A percentile compares a stretch with the other conserved stretches of the same genome.
These are phyloP conservation scores for Stomorhina lunata DNA, from an alignment of 2,888 invertebrate species.

Conservation along the genomic window DNA sequence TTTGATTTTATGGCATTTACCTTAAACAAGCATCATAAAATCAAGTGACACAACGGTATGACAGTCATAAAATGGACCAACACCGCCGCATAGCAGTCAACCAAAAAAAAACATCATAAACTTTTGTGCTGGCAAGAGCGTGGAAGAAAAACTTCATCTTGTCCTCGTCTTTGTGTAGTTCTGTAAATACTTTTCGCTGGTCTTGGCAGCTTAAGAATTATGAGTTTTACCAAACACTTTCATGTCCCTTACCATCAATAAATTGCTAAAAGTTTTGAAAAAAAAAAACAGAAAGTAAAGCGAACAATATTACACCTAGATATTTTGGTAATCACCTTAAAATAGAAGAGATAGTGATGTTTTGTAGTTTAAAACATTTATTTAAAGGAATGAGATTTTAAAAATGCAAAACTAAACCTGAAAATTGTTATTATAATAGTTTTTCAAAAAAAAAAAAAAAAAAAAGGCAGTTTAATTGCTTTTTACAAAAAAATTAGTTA, in stretches of 20 bases:
- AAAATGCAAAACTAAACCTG: no score
- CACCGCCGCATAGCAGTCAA: constrained; percentile 10
- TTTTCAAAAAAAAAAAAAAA: no score
- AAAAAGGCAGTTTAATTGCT: no score
- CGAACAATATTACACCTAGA: constrained; percentile 53
- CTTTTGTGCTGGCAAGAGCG: background rate
- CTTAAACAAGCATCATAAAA: constrained; percentile 73
- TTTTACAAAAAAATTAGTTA: no score
- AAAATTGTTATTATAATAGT: no score
- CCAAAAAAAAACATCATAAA: constrained; percentile 30
- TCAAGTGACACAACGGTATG: constrained; percentile 66
- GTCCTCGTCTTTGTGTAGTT: background rate
- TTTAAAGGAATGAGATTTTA: constrained; percentile 18
- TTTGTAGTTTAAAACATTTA: background rate
- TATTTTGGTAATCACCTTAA: constrained; percentile 48
- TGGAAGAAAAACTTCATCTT: background rate
- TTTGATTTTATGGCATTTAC: constrained; percentile 71
- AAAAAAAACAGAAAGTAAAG: constrained; percentile 35
- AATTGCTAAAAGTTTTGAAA: constrained; percentile 19
- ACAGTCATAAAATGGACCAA: constrained; percentile 62
- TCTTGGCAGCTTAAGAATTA: constrained; percentile 36
- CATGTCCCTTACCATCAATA: constrained; percentile 37
- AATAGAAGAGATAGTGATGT: background rate
- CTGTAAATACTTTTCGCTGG: background rate
- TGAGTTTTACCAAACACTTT: constrained; percentile 34